Evolutionary conservation across 2,113 vertebrate genomes (phyloP).

Genomic region (Petaurus breviceps): DNA sequence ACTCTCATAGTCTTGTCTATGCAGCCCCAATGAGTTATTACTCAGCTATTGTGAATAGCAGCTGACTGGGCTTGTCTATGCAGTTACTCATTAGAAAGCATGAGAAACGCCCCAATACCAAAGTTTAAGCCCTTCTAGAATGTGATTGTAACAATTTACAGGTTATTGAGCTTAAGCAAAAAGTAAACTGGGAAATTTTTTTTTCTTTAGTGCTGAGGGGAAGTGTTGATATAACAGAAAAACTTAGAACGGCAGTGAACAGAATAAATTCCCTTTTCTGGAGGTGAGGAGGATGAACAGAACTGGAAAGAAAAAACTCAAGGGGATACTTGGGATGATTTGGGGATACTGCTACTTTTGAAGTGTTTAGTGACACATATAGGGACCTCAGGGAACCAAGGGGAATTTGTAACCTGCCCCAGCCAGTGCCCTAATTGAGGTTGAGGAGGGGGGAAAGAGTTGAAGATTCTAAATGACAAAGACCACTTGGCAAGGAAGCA

Average conservation of each 20-base stretch:
- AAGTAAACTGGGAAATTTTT: constrained; percentile 3
- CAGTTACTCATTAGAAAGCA: constrained; percentile 72
- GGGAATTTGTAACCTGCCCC: constrained; percentile 45
- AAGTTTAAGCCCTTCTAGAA: constrained; percentile 12
- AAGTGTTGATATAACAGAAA: background rate
- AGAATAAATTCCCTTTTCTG: background rate
- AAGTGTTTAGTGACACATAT: constrained; percentile 31
- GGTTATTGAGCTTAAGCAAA: background rate
- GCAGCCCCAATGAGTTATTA: constrained; percentile 50
- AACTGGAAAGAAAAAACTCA: background rate
- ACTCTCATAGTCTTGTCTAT: background rate
- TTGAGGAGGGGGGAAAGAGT: background rate
- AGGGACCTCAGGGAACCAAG: background rate
- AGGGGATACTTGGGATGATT: constrained; percentile 42
- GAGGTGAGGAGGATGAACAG: background rate
- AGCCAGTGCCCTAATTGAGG: constrained; percentile 47
- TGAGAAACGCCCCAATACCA: constrained; percentile 62
- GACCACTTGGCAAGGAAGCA: background rate
- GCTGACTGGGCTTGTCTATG: constrained; percentile 44
- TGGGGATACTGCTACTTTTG: constrained; percentile 24
- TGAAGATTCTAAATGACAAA: constrained; percentile 8
- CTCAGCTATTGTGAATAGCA: constrained; percentile 51
- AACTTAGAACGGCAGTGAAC: background rate
- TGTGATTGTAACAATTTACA: background rate
- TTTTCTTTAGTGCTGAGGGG: background rate